These are phyloP conservation scores for Xerus inauris DNA, from an alignment of 2,113 vertebrate species.

Conservation along the genomic window DNA sequence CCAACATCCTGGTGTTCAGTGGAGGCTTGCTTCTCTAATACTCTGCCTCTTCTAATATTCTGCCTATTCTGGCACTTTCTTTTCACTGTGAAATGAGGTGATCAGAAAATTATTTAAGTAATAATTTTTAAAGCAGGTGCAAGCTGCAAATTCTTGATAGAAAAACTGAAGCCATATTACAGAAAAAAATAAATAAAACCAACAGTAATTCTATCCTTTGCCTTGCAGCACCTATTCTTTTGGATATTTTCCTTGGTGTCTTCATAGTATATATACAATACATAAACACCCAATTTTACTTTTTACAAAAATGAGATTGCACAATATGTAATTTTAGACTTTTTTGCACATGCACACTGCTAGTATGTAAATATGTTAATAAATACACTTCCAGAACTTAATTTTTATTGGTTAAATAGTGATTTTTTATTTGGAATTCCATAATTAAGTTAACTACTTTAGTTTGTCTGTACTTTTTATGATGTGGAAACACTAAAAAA, in stretches of 20 bases:
- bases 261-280: not conserved
- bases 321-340: not conserved
- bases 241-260: conserved; percentile 25
- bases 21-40: not conserved
- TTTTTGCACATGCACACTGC: not conserved
- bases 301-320: not conserved
- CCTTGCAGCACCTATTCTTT: not conserved
- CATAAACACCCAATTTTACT: not conserved
- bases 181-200: conserved; percentile 44
- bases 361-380: conserved; percentile 5
- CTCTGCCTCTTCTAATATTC: not conserved
- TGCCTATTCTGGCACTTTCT: not conserved
- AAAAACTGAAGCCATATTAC: conserved; percentile 35
- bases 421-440: not conserved
- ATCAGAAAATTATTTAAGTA: conserved; percentile 22
- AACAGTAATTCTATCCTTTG: conserved; percentile 27
- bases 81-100: not conserved
- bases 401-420: not conserved
- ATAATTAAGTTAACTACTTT: conserved; percentile 9
- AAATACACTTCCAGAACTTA: not conserved
- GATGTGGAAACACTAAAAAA: not conserved
- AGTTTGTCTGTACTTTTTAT: not conserved
- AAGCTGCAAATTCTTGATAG: not conserved
- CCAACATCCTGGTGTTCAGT: not conserved
- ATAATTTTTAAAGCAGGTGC: not conserved